A percentile compares a stretch with the other conserved stretches of the same genome.
Conservation (phyloP, 2,797 vertebrate species). For the Naso thynnoides region DNA sequence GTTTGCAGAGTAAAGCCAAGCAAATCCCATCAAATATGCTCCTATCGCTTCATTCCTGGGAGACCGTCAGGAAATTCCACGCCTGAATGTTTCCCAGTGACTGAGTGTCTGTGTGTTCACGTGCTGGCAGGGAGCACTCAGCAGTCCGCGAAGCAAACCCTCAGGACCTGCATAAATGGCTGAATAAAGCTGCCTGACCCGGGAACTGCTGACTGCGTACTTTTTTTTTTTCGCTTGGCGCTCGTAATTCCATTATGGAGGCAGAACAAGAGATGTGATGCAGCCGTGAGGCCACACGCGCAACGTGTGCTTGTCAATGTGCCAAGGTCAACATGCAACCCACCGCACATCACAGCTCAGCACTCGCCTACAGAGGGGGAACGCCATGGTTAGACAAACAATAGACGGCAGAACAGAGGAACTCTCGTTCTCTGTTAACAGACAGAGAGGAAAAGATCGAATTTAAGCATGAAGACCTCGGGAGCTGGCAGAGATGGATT, state of each 20-base stretch:
- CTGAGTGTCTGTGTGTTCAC: slow-evolving; percentile 44
- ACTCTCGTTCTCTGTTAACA: slow-evolving; percentile 17
- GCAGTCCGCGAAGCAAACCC: slow-evolving; percentile 54
- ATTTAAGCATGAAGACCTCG: slow-evolving; percentile 6
- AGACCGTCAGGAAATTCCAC: slow-evolving; percentile 82
- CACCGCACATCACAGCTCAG: slow-evolving; percentile 49
- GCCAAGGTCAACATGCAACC: slow-evolving; percentile 75
- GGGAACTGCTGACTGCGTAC: slow-evolving; percentile 75
- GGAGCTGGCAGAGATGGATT: slow-evolving; percentile 18
- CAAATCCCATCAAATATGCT: slow-evolving; percentile 62
- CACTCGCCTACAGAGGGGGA: slow-evolving; percentile 37
- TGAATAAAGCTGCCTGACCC: slow-evolving; percentile 74
- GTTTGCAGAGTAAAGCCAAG: slow-evolving; percentile 57
- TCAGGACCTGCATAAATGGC: slow-evolving; percentile 65
- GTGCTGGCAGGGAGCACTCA: slow-evolving; percentile 37
- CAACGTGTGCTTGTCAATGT: slow-evolving; percentile 60
- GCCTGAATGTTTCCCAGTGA: slow-evolving; percentile 73
- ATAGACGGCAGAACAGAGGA: slow-evolving; percentile 17
- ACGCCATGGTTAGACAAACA: slow-evolving; percentile 16
- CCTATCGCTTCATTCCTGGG: slow-evolving; percentile 68
- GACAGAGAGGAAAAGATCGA: slow-evolving; percentile 14
- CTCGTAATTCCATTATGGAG: slow-evolving; percentile 76
- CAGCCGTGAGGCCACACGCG: slow-evolving; percentile 60
- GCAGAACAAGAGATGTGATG: slow-evolving; percentile 69
- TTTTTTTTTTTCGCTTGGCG: slow-evolving; percentile 65